phyloP scores from a whole-genome alignment of 2,797 vertebrate species.

The Rhabdomys pumilio region DNA sequence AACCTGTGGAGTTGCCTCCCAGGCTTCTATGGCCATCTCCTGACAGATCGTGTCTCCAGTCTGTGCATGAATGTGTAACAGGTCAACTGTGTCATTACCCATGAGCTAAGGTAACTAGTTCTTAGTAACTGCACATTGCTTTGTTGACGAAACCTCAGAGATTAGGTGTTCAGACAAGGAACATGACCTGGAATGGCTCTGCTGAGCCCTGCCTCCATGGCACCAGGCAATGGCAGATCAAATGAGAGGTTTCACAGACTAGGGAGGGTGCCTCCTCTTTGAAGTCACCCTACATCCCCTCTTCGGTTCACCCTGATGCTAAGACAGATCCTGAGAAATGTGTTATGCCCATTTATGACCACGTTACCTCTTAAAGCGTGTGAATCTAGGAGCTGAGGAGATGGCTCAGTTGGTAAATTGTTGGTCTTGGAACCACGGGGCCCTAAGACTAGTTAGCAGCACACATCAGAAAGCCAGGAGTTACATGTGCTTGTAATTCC shows the following conservation, averaged over 20 bases:
- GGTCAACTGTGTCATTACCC: neutral
- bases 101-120: neutral
- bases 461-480: neutral
- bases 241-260: neutral
- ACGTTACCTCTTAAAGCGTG: neutral
- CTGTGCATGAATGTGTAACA: neutral
- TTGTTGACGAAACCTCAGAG: neutral
- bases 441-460: neutral
- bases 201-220: too few species aligned
- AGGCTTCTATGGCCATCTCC: neutral
- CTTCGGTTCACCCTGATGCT: neutral
- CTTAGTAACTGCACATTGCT: neutral
- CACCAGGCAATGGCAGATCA: neutral
- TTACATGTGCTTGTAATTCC: neutral
- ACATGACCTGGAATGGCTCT: neutral
- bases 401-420: too few species aligned
- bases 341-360: neutral
- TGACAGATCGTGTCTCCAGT: neutral
- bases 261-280: neutral
- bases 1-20: neutral
- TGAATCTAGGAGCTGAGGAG: neutral
- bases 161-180: neutral
- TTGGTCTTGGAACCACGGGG: neutral
- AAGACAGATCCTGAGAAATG: neutral
- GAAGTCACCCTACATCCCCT: neutral